Base-by-base conservation (phyloP, 2,113 vertebrate genomes). In the Sebastes fasciatus region DNA sequence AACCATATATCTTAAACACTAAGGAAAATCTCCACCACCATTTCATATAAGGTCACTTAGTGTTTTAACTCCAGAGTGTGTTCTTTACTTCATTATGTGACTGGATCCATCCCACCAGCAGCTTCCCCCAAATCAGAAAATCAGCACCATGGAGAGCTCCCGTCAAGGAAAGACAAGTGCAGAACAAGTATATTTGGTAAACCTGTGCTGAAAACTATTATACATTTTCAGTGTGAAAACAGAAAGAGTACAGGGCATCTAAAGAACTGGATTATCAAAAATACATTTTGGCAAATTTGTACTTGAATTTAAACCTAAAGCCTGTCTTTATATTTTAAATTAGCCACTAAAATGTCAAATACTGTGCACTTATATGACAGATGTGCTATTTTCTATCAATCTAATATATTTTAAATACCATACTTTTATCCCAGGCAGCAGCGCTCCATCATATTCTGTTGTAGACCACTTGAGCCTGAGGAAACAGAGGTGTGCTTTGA, bases 101-200 rank as follows among this genome's bases (percentile, higher is more conserved):
- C 54, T 34, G 23, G 4, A 60, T 23, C 34, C 14, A 21, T 78
- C 17, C 21, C 8, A 54, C 2, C 63, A 74, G 68, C 45, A 58
- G 61, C 13, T 52, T 17, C 17, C 21, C 65, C 46, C 58, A 61
- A 45, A 69, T 61, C 26, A 49, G 64, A 9, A 55, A 40, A 78
- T 91, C 93, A 95, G 92, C 89, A 94, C 93, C 93, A 92, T 0
- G 92, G 93, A 95, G 77, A 95, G 94, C 83, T 86, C 91, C 86
- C 71, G 54, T 54, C 46, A 74, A 51, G 43, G 54, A 67, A 54
- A 65, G 14, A 10, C 17, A 64, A 54, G 52, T 40, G 23, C n/a
- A 43, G 23, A 74, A 51, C 9, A 45, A 62, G 62, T 51, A 8
- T 4, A n/a, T 26, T 16, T 14, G 45, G 4, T 43, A 71, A 71